phyloP scores from a whole-genome alignment of 2,888 invertebrate species.

The Campopleginae sp. region DNA sequence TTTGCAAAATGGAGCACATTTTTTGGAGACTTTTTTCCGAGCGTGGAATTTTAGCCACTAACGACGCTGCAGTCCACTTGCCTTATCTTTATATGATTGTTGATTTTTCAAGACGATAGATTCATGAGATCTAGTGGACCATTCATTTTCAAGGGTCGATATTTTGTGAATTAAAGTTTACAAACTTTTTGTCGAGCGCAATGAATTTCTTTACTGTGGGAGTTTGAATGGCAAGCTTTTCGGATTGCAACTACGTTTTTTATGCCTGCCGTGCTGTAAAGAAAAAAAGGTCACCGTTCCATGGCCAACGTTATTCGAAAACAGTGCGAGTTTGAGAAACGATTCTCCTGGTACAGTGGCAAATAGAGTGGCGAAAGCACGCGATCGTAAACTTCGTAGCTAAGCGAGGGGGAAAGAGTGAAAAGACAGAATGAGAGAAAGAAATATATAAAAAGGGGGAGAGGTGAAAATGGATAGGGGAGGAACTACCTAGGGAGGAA shows the following conservation, averaged over 20 bases:
- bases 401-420: slow-evolving; percentile 31
- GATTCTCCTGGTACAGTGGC: slow-evolving; percentile 40
- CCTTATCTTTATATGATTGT: not conserved
- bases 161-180: not conserved
- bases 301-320: slow-evolving; percentile 14
- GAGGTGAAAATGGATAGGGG: not conserved
- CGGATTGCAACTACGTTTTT: not conserved
- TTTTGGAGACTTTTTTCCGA: not conserved
- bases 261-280: not conserved
- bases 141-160: not conserved
- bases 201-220: not conserved
- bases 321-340: slow-evolving; percentile 50
- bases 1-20: not conserved
- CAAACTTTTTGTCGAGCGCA: not conserved
- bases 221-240: not conserved
- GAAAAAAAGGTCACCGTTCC: slow-evolving; percentile 12
- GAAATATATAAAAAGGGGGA: not conserved
- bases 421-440: slow-evolving; percentile 1
- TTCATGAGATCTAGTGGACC: not conserved
- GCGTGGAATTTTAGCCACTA: too few relatives aligned
- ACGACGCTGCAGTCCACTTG: too few relatives aligned
- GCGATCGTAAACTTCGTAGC: slow-evolving; percentile 56
- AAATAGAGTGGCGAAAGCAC: slow-evolving; percentile 54
- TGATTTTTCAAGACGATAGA: not conserved
- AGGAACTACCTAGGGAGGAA: slow-evolving; percentile 36